Base-by-base conservation (phyloP, 2,797 vertebrate species). In the Sebastes matsubarae region DNA sequence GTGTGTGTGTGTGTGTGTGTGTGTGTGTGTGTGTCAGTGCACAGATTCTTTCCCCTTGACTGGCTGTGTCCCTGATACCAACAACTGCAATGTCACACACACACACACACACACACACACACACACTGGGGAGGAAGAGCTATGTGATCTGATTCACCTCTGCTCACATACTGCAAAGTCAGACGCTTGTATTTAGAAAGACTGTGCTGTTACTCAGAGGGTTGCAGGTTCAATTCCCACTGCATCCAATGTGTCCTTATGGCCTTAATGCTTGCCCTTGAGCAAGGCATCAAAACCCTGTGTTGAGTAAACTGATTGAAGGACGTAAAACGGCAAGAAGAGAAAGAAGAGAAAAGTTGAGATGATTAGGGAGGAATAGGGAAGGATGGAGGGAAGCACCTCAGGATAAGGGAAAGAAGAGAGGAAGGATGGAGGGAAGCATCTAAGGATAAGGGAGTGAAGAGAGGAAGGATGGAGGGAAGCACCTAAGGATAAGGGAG, bases 131-230 rank as follows among this genome's bases (percentile, higher is more conserved):
- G 32, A 72, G 22, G 52, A 29, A 27, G 63, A 54, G 91, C 68
- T 36, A 85, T 80, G 52, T 66, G 87, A 92, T 89, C 81, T 69
- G 24, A 46, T 77, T 91, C 88, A 91, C 88, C 89, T 90, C 87
- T 86, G 83, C 71, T 85, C 72, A 20, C 18, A 34, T 25, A 18
- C 90, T 85, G 90, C 93, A 93, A 91, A 91, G 91, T 91, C 91
- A 89, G 32, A 80, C 73, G 4, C 36, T 20, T 8, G 52, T 52
- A 2, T 55, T 52, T 2, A 57, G 18, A 54, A 22, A 22, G 32
- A 52, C 32, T 24, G 34, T 1, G 9, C 5, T 4, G 54, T 29
- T 34, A 29, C 29, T 30, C 20, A 14, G n/a, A 11, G 25, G 1
- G 25, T 50, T 36, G 70, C 29, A 18, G 71, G 79, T 79, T 82